Conservation (phyloP, 2,113 vertebrate genomes). For the Oryzias woworae region DNA sequence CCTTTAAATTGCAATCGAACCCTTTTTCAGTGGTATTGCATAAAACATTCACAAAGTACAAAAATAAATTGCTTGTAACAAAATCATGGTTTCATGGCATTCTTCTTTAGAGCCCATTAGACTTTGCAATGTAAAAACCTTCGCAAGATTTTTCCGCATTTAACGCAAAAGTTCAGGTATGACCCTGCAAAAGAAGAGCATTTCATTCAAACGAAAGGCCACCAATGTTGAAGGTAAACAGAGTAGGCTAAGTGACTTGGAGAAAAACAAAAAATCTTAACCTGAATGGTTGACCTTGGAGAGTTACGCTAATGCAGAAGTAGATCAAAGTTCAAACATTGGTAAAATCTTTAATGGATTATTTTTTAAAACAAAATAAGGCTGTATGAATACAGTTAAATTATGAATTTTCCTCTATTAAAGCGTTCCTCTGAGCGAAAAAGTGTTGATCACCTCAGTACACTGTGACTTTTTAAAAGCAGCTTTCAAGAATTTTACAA, state of each 20-base stretch:
- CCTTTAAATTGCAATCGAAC: conserved; percentile 53
- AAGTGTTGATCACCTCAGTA: too few species aligned
- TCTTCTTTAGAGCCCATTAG: conserved; percentile 44
- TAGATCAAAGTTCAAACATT: background rate
- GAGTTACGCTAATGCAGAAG: conserved; percentile 2
- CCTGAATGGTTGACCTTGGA: conserved; percentile 7
- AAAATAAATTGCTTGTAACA: conserved; percentile 77
- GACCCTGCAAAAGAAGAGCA: conserved; percentile 35
- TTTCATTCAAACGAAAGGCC: conserved; percentile 61
- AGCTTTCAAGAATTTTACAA: too few species aligned
- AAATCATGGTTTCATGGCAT: conserved; percentile 71
- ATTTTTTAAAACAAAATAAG: too few species aligned
- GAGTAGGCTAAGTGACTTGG: conserved; percentile 27
- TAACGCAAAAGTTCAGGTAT: conserved; percentile 43
- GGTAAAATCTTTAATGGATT: background rate
- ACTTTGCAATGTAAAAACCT: conserved; percentile 59
- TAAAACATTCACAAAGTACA: conserved; percentile 66
- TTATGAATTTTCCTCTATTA: too few species aligned
- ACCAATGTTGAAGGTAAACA: conserved; percentile 45
- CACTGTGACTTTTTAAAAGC: too few species aligned
- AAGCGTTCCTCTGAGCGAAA: too few species aligned
- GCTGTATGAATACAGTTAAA: too few species aligned
- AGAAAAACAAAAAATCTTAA: conserved; percentile 5
- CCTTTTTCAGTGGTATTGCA: conserved; percentile 58
- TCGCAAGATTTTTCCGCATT: conserved; percentile 45